Evolutionary conservation across 2,113 vertebrate species (phyloP), one percentile per base, ranked within the genome.

Genomic region (Sorex fumeus): DNA sequence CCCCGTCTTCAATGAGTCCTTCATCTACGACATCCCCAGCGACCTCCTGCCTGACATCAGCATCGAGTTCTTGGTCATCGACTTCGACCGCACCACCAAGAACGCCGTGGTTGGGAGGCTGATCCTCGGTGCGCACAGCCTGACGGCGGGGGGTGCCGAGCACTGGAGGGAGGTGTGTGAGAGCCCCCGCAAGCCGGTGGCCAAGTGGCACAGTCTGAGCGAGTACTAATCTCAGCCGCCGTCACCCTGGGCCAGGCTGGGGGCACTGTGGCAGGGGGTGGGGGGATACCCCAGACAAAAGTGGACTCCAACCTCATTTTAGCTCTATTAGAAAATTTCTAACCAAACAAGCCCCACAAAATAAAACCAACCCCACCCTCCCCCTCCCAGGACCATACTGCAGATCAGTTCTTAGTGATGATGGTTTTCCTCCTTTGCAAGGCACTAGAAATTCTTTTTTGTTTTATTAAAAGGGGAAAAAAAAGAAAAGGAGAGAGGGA

Each of bases 81-180:
- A 99, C 97, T 99, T 99, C 23, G 99, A 99, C 90, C 99, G 99
- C 25, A 99, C 99, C 97, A 99, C 99, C 74, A 99, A 99, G 96
- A 99, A 99, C 21, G 98, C 99, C 94, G 99, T 98, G 30, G 98
- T 99, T 91, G 99, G 99, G 0, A 96, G 99, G 95, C 98, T 99
- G 95, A 98, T 99, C 87, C 92, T 99, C 79, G 99, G 99, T 30
- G 98, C 98, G 0, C 98, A 99, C 96, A 99, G 99, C 93, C 96
- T 98, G 88, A 98, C 98, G 0, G 88, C 98, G 1, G 97, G 97
- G 0, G 99, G 98, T 0, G 97, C 97, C 0, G 96, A 98, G 83
- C 99, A 99, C 98, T 99, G 99, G 99, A 96, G 97, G 62, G 98
- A 99, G 97, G 98, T 99, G 8, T 99, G 99, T 2, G 98, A 99